Evolutionary conservation across 2,797 vertebrate species (phyloP).

Genomic region (Enteromius unitaeniatus): DNA sequence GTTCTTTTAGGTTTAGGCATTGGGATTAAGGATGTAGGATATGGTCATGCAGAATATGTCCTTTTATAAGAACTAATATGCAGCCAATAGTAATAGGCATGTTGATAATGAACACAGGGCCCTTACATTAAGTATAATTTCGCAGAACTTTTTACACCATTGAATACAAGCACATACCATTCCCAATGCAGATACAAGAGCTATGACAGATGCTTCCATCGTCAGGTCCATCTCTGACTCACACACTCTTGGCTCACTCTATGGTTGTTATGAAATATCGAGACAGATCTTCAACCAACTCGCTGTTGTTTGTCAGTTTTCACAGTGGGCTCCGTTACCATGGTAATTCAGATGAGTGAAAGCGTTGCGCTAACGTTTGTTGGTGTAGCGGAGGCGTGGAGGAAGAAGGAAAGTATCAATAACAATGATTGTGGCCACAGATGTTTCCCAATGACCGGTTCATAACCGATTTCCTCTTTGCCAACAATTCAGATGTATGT

Average conservation of each 20-base stretch:
- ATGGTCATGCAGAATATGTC: neutral
- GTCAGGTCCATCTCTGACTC: slow-evolving; percentile 40
- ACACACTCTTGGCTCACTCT: slow-evolving; percentile 42
- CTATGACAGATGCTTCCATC: slow-evolving; percentile 47
- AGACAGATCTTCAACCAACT: slow-evolving; percentile 71
- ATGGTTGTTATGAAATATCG: slow-evolving; percentile 71
- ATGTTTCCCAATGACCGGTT: slow-evolving; percentile 76
- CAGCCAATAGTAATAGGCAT: neutral
- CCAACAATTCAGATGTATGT: slow-evolving; percentile 43
- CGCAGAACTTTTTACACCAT: neutral
- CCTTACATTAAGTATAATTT: neutral
- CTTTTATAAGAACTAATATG: too few species aligned
- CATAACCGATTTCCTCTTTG: slow-evolving; percentile 53
- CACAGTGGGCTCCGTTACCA: slow-evolving; percentile 79
- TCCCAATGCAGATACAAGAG: slow-evolving; percentile 20
- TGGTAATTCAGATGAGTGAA: slow-evolving; percentile 77
- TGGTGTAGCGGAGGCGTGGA: slow-evolving; percentile 49
- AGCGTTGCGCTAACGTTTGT: slow-evolving; percentile 49
- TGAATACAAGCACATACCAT: neutral
- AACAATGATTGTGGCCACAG: slow-evolving; percentile 70
- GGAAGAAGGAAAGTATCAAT: slow-evolving; percentile 43
- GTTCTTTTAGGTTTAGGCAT: neutral
- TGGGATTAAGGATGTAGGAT: neutral
- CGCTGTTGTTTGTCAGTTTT: slow-evolving; percentile 68
- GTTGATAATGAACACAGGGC: neutral